Evolutionary conservation across 2,797 vertebrate species (phyloP).

Genomic region (Falco biarmicus): DNA sequence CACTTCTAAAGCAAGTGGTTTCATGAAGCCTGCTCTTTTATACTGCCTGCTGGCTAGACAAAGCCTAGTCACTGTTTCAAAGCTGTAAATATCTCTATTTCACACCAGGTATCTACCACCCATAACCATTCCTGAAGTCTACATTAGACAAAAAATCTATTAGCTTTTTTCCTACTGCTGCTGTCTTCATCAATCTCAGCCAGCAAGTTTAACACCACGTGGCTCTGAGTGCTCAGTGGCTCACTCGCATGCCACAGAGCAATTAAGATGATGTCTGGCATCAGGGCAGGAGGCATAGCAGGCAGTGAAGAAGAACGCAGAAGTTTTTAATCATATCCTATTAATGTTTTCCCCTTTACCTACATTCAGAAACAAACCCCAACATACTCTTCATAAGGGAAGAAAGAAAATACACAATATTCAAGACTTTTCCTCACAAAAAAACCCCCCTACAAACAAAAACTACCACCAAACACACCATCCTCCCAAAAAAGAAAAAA

Average conservation of each 20-base stretch:
- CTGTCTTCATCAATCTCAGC: background rate
- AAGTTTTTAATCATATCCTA: background rate
- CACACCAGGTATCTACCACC: background rate
- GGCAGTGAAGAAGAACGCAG: background rate
- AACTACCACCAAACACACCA: background rate
- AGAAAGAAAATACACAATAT: background rate
- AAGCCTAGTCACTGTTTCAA: background rate
- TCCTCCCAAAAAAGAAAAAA: too few species aligned
- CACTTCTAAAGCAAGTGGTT: background rate
- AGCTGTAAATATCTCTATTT: background rate
- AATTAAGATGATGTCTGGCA: background rate
- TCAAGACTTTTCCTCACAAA: background rate
- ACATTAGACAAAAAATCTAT: background rate
- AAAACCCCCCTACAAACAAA: background rate
- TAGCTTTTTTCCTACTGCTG: background rate
- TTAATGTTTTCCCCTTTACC: background rate
- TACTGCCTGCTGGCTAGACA: background rate
- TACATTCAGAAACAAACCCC: background rate
- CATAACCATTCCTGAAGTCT: background rate
- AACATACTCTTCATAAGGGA: background rate
- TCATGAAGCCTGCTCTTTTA: background rate
- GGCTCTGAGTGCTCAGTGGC: background rate
- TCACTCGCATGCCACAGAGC: accelerated
- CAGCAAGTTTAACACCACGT: background rate
- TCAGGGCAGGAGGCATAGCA: background rate